Evolutionary conservation across 2,113 vertebrate species (phyloP).

Genomic region (Anhinga anhinga): DNA sequence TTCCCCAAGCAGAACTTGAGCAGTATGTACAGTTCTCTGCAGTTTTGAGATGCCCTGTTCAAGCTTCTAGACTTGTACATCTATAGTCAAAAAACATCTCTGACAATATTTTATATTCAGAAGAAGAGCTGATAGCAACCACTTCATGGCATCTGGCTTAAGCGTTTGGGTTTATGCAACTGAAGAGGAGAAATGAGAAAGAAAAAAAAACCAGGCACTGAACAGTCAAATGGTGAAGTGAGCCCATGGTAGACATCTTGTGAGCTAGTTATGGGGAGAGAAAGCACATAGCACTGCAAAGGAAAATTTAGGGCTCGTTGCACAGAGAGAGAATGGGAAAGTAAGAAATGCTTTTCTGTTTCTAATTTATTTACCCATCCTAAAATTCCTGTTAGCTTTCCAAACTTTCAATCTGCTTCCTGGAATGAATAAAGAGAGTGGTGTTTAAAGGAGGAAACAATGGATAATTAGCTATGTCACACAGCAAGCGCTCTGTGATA

Average conservation of each 20-base stretch:
- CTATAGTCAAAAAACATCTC: background rate
- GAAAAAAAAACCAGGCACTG: background rate
- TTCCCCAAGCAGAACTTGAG: background rate
- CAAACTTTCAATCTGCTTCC: background rate
- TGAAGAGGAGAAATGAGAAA: background rate
- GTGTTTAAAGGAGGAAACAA: constrained; percentile 18
- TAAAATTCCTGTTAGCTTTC: constrained; percentile 18
- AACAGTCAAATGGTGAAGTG: background rate
- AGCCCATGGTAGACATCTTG: background rate
- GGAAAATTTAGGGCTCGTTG: background rate
- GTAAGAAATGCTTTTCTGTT: constrained; percentile 14
- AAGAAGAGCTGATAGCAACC: background rate
- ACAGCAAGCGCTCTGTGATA: background rate
- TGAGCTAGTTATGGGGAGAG: background rate
- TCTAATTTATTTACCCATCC: background rate
- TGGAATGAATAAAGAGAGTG: background rate
- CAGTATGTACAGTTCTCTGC: background rate
- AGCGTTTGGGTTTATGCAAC: background rate
- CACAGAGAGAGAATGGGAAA: background rate
- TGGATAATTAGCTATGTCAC: constrained; percentile 22
- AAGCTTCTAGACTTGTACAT: background rate
- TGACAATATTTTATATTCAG: background rate
- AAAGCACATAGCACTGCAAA: background rate
- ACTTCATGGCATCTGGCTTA: background rate
- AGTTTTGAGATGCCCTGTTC: background rate